Conservation (phyloP, 2,113 vertebrate genomes). For the Bombycilla garrulus region DNA sequence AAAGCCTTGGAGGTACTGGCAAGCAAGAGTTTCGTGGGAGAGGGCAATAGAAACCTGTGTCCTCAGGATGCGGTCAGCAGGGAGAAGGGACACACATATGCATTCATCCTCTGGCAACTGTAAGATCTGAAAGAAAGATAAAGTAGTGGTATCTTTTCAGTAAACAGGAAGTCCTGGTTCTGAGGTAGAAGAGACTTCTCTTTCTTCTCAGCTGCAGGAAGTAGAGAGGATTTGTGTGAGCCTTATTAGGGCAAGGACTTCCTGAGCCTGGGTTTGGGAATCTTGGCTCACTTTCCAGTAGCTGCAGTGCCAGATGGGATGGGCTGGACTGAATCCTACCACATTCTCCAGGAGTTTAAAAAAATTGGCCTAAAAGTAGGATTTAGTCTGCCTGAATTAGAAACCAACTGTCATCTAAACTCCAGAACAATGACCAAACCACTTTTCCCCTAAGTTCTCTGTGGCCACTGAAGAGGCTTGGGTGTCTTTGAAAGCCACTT, state of each 20-base stretch:
- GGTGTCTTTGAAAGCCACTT: background rate
- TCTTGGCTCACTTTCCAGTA: background rate
- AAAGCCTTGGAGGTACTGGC: background rate
- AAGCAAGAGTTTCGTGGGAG: background rate
- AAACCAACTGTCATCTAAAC: background rate
- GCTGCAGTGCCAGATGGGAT: background rate
- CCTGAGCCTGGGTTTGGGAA: background rate
- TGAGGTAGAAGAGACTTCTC: background rate
- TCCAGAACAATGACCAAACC: background rate
- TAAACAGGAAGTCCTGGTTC: constrained; percentile 5
- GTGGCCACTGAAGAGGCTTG: background rate
- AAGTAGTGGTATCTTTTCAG: background rate
- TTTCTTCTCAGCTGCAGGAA: background rate
- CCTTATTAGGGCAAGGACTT: background rate
- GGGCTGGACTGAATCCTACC: background rate
- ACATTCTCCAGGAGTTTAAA: background rate
- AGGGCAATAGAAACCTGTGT: background rate
- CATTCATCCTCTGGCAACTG: background rate
- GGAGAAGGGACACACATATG: background rate
- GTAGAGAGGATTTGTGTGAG: background rate
- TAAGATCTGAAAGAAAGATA: background rate
- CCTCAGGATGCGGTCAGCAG: background rate
- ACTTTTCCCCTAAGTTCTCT: background rate
- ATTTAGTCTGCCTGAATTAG: background rate
- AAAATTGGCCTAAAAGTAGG: background rate